These are phyloP conservation scores for Xiphorhynchus erythropygius DNA, from an alignment of 2,797 vertebrate species.

Conservation along the genomic window DNA sequence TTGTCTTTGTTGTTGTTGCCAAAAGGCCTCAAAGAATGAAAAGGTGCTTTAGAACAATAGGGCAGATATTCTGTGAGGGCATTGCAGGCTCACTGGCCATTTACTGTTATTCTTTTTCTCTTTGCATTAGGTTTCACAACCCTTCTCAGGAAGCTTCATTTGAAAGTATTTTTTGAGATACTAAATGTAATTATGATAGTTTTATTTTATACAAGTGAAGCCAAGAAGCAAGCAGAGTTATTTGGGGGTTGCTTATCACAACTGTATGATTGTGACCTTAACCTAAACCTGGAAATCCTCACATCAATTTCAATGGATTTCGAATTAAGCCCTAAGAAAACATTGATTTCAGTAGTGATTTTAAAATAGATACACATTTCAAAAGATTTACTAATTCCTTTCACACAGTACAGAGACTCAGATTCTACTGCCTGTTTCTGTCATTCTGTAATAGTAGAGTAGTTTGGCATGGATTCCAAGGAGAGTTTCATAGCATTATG, in stretches of 20 bases:
- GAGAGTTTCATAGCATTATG: not conserved
- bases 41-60: not conserved
- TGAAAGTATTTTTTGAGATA: not conserved
- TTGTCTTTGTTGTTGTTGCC: slow-evolving; percentile 4
- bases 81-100: not conserved
- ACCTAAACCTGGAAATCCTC: not conserved
- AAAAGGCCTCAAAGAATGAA: slow-evolving; percentile 12
- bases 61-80: not conserved
- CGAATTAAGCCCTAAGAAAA: not conserved
- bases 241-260: not conserved
- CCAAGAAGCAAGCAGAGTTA: not conserved
- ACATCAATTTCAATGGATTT: not conserved
- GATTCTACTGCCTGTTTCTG: not conserved
- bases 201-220: not conserved
- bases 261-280: not conserved
- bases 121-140: not conserved
- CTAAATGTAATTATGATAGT: not conserved
- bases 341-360: not conserved
- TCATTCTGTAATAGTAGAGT: not conserved
- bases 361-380: not conserved
- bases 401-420: not conserved
- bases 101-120: not conserved
- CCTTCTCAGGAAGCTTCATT: not conserved
- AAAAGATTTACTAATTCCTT: not conserved
- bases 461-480: not conserved